Evolutionary conservation across 2,888 invertebrate genomes (phyloP).

Genomic region (Galeopsomyia nigrocyanea): DNA sequence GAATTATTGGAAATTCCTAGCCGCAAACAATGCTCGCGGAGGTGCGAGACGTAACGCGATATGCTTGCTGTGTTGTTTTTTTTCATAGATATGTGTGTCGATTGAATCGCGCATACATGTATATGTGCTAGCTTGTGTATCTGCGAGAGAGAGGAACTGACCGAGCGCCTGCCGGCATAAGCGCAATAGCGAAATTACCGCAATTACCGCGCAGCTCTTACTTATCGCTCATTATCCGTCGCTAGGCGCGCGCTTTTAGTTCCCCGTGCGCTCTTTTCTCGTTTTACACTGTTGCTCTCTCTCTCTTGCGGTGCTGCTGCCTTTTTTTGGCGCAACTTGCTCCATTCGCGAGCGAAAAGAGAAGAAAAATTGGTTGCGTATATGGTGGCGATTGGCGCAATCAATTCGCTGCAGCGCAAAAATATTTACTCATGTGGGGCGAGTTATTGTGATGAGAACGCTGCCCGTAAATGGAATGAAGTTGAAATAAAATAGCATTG

Average conservation of each 20-base stretch:
- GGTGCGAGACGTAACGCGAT: constrained; percentile 24
- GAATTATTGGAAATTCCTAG: constrained; percentile 24
- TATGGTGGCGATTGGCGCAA: background rate
- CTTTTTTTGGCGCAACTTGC: background rate
- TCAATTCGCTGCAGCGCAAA: constrained; percentile 7
- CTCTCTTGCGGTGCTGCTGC: background rate
- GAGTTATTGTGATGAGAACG: constrained; percentile 1
- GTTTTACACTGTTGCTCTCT: constrained; percentile 8
- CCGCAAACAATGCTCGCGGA: constrained; percentile 33
- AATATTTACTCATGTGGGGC: constrained; percentile 1
- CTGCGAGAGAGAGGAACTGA: background rate
- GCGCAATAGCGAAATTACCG: constrained; percentile 25
- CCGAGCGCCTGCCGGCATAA: background rate
- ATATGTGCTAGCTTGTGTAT: too few relatives aligned
- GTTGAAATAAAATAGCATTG: too few relatives aligned
- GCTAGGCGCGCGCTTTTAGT: background rate
- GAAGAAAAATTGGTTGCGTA: background rate
- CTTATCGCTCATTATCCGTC: constrained; percentile 23
- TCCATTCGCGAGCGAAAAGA: background rate
- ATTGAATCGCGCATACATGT: background rate
- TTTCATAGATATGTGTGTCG: constrained; percentile 2
- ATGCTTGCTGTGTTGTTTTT: constrained; percentile 9
- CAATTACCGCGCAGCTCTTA: constrained; percentile 33
- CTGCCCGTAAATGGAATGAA: too few relatives aligned
- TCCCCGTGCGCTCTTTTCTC: constrained; percentile 11